Evolutionary conservation across 2,113 vertebrate species (phyloP).

Genomic region (Fukomys damarensis): DNA sequence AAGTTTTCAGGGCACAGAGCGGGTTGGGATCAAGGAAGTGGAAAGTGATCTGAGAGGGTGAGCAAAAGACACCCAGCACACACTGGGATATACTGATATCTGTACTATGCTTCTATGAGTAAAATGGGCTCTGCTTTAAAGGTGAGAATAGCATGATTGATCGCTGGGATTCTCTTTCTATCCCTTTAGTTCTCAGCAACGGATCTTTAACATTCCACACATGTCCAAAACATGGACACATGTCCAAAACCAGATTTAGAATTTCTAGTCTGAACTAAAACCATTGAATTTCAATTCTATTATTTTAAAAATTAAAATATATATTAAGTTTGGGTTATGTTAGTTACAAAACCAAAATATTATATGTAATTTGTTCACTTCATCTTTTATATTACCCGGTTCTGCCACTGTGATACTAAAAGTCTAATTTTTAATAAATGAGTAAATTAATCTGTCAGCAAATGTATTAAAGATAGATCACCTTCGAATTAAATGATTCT

Average conservation of each 20-base stretch:
- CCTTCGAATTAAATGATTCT: not conserved
- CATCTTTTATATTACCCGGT: not conserved
- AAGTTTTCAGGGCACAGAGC: not conserved
- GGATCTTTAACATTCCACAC: not conserved
- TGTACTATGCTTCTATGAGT: not conserved
- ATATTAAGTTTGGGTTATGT: not conserved
- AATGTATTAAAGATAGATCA: not conserved
- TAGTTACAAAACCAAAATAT: not conserved
- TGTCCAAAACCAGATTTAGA: not conserved
- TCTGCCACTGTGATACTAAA: not conserved
- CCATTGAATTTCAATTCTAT: not conserved
- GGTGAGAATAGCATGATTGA: not conserved
- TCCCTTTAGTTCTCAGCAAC: not conserved
- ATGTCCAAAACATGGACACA: too few species aligned
- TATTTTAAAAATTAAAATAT: not conserved
- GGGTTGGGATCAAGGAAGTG: not conserved
- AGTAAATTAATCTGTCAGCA: not conserved
- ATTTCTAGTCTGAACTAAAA: not conserved
- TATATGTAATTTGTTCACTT: not conserved
- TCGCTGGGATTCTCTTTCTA: fast-evolving
- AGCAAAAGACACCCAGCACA: not conserved
- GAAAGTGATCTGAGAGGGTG: not conserved
- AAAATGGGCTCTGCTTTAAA: not conserved
- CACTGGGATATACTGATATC: too few species aligned
- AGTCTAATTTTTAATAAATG: not conserved